A percentile compares a stretch with the other conserved stretches of the same genome.
Conservation (phyloP, 2,113 vertebrate genomes). For the Anser cygnoides region DNA sequence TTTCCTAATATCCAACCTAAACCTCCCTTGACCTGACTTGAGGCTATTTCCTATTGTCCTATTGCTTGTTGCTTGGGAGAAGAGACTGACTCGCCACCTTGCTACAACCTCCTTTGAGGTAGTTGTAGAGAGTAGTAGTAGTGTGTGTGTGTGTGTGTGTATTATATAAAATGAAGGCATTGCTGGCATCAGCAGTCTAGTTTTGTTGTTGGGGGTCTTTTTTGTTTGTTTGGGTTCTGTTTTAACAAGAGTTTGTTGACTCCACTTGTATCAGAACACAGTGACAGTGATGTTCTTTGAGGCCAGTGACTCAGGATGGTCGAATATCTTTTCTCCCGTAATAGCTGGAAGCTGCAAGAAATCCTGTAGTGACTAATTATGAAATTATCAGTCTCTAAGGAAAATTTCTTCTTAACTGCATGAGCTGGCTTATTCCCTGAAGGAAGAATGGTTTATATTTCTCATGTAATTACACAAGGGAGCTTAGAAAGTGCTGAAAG, state of each 20-base stretch:
- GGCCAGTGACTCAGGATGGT: neutral
- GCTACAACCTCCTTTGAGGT: too few relatives aligned
- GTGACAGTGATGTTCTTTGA: neutral
- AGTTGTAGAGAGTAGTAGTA: too few relatives aligned
- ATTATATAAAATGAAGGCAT: neutral
- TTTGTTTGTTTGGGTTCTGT: neutral
- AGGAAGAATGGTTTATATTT: constrained; percentile 38
- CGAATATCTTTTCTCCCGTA: neutral
- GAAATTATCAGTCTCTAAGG: constrained; percentile 54
- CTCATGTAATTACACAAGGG: constrained; percentile 4
- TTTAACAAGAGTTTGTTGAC: neutral
- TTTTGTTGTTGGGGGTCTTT: neutral
- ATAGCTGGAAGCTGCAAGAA: constrained; percentile 24
- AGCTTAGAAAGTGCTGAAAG: constrained; percentile 31
- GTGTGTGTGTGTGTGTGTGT: too few relatives aligned
- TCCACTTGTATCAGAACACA: neutral
- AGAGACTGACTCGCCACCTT: too few relatives aligned
- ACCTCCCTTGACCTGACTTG: too few relatives aligned
- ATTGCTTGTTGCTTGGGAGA: too few relatives aligned
- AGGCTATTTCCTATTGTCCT: too few relatives aligned
- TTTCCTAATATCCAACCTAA: too few relatives aligned
- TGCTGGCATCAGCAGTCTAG: neutral
- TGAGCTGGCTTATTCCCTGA: constrained; percentile 43
- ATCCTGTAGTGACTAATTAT: constrained; percentile 44
- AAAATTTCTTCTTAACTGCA: constrained; percentile 21